These are phyloP conservation scores for Oeneis ivallda DNA, from an alignment of 2,888 invertebrate species.

Conservation along the genomic window DNA sequence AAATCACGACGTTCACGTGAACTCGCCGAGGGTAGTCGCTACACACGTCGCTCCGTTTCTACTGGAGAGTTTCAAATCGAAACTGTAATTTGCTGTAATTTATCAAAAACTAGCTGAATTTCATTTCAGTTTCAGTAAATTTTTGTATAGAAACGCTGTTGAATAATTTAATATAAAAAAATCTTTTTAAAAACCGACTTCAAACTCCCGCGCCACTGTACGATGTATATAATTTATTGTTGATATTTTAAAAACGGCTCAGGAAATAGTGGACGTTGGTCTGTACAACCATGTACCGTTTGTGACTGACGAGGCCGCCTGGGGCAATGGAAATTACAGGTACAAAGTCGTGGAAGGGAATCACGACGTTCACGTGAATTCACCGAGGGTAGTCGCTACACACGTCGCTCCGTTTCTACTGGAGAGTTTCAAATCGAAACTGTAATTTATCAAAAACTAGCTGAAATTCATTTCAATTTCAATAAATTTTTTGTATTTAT, in stretches of 20 bases:
- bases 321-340: conserved; percentile 58
- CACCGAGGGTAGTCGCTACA: conserved; percentile 76
- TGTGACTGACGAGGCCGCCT: conserved; percentile 49
- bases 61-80: conserved; percentile 44
- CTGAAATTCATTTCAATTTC: too few relatives aligned
- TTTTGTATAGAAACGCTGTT: too few relatives aligned
- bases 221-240: too few relatives aligned
- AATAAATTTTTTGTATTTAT: too few relatives aligned
- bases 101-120: too few relatives aligned
- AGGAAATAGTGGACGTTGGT: conserved; percentile 44
- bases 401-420: conserved; percentile 59
- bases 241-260: too few relatives aligned
- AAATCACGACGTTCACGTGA: conserved; percentile 83
- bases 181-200: too few relatives aligned
- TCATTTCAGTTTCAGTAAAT: too few relatives aligned
- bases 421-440: conserved; percentile 42
- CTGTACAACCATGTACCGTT: conserved; percentile 50
- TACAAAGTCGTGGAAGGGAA: conserved; percentile 71
- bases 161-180: too few relatives aligned
- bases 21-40: conserved; percentile 77
- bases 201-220: too few relatives aligned
- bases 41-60: conserved; percentile 59
- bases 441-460: conserved; percentile 21
- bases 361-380: conserved; percentile 83
- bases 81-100: conserved; percentile 31